Base-by-base conservation (phyloP, 2,113 vertebrate species). In the Elgaria multicarinata region DNA sequence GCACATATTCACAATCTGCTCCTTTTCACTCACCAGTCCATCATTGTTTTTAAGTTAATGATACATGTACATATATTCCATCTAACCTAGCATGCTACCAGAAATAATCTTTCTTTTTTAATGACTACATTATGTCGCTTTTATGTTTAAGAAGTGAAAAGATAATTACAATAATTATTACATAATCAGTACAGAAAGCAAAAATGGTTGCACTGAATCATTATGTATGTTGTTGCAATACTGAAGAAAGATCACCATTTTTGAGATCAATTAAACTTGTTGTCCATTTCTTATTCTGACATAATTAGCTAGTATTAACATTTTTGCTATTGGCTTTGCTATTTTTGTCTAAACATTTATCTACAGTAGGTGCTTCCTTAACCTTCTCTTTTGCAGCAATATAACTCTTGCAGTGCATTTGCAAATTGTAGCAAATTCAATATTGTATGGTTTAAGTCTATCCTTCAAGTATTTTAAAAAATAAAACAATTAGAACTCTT, bases 161-260 rank as follows among this genome's bases (percentile, higher is more conserved):
- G 28, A 76, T 86, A 64, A 86, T 86, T 77, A 76, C 72, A 77
- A 39, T n/a, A 86, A 77, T 86, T 64, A 77, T 76, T 42, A 44
- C 55, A 46, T n/a, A 42, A 62, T 76, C 85, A 86, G 55, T 42
- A 42, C 6, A 64, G 28, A 69, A 84, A 84, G 14, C 28, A 64
- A 42, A 86, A 42, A 86, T 36, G 39, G 14, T 86, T 64, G 20
- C 69, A 33, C 24, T 44, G 31, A 86, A 86, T 44, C 53, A 46
- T 76, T 64, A 77, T 44, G 8, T 44, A 14, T 86, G 85, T 85
- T 85, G 66, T n/a, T 86, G 9, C 85, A 64, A 33, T 86, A 46
- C 26, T 77, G 85, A 86, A 62, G 31, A 86, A 77, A 64, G 22
- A 77, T 77, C 42, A 31, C n/a, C 53, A 16, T 44, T 31, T 44